These are phyloP conservation scores for Podargus strigoides DNA, from an alignment of 2,797 vertebrate species.

Conservation along the genomic window DNA sequence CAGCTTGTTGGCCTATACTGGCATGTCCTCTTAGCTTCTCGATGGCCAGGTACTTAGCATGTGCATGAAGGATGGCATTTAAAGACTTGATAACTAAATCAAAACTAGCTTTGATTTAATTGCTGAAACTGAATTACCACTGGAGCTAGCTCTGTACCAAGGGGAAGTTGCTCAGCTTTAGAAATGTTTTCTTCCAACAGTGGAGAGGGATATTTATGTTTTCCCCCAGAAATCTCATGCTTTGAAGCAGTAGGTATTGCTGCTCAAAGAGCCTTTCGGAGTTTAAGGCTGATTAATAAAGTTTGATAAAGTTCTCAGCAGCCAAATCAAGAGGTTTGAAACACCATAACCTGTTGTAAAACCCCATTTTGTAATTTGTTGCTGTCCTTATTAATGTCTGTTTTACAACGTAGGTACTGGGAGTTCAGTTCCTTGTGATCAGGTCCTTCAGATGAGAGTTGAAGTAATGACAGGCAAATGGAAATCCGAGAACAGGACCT, in stretches of 20 bases:
- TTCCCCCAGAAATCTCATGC: background rate
- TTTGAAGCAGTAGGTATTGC: background rate
- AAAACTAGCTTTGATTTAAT: background rate
- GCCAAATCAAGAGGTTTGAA: background rate
- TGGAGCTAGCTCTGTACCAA: background rate
- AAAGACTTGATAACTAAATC: background rate
- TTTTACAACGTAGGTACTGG: background rate
- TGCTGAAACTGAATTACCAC: background rate
- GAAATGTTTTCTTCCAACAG: background rate
- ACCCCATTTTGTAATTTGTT: background rate
- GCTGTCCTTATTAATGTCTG: background rate
- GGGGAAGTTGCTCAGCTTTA: background rate
- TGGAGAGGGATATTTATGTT: background rate
- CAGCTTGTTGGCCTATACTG: background rate
- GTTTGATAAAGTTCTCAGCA: background rate
- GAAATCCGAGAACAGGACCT: background rate
- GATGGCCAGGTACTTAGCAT: background rate
- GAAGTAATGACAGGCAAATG: background rate
- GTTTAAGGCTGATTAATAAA: background rate
- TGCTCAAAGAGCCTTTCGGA: background rate
- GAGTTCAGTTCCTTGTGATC: background rate
- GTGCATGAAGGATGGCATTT: background rate
- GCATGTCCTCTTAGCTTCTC: fast-evolving
- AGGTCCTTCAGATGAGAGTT: background rate
- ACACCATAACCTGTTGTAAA: background rate